phyloP scores from a whole-genome alignment of 2,797 vertebrate species.

The Bovichtus diacanthus region DNA sequence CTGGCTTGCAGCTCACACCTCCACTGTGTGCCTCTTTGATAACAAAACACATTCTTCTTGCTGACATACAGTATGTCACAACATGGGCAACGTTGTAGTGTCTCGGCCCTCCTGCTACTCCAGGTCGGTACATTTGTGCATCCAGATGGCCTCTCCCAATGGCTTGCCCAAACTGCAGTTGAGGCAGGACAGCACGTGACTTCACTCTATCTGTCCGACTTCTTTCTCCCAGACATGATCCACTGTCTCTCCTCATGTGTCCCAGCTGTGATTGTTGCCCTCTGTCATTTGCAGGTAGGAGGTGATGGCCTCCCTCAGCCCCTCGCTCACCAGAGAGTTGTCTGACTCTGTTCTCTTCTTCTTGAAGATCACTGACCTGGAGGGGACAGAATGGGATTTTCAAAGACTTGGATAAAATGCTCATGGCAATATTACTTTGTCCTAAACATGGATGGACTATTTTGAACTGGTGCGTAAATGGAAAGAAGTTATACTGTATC shows the following conservation, averaged over 20 bases:
- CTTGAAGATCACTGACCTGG: constrained; percentile 85
- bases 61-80: constrained; percentile 15
- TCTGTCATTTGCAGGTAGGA: constrained; percentile 91
- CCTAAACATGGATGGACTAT: neutral
- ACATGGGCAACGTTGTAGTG: constrained; percentile 56
- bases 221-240: constrained; percentile 4
- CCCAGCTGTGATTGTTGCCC: constrained; percentile 62
- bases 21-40: neutral
- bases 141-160: neutral
- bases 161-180: constrained; percentile 14
- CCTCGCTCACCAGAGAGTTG: constrained; percentile 87
- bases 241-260: constrained; percentile 62
- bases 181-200: constrained; percentile 3
- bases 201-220: constrained; percentile 47
- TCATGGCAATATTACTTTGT: neutral
- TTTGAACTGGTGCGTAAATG: neutral
- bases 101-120: constrained; percentile 15
- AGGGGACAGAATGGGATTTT: constrained; percentile 10
- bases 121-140: neutral
- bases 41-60: neutral
- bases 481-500: neutral
- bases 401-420: neutral
- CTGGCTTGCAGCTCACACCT: neutral
- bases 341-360: constrained; percentile 63
- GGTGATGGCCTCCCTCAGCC: constrained; percentile 89